These are phyloP conservation scores for Globicephala melas DNA, from an alignment of 2,113 vertebrate species.

Conservation along the genomic window DNA sequence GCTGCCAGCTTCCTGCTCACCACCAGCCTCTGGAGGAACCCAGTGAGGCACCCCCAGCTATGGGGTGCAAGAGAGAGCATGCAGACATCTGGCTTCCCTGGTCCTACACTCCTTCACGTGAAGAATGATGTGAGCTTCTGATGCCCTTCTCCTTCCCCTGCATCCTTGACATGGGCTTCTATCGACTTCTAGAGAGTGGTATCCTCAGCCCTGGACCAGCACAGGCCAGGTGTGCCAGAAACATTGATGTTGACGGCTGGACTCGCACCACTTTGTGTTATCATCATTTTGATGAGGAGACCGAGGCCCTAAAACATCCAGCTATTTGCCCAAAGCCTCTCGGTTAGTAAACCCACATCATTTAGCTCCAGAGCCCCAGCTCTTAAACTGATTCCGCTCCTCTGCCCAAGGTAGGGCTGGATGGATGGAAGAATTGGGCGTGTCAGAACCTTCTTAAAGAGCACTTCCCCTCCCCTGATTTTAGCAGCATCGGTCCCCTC, in stretches of 20 bases:
- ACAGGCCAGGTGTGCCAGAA: background rate
- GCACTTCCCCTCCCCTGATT: background rate
- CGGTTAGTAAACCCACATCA: background rate
- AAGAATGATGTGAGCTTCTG: background rate
- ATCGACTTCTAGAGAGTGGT: background rate
- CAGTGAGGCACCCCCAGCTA: background rate
- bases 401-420: background rate
- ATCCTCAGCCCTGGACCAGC: background rate
- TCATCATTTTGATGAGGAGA: background rate
- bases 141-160: background rate
- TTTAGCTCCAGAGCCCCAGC: background rate
- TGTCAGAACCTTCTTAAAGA: background rate
- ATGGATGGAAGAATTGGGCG: background rate
- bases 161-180: background rate
- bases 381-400: background rate
- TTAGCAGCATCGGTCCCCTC: background rate
- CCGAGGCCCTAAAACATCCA: background rate
- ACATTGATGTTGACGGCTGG: background rate
- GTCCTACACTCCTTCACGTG: background rate
- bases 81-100: background rate
- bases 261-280: background rate
- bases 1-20: background rate
- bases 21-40: background rate
- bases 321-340: background rate
- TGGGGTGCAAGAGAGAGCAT: background rate